Evolutionary conservation across 2,888 invertebrate genomes (phyloP).

Genomic region (Thelaira solivaga): DNA sequence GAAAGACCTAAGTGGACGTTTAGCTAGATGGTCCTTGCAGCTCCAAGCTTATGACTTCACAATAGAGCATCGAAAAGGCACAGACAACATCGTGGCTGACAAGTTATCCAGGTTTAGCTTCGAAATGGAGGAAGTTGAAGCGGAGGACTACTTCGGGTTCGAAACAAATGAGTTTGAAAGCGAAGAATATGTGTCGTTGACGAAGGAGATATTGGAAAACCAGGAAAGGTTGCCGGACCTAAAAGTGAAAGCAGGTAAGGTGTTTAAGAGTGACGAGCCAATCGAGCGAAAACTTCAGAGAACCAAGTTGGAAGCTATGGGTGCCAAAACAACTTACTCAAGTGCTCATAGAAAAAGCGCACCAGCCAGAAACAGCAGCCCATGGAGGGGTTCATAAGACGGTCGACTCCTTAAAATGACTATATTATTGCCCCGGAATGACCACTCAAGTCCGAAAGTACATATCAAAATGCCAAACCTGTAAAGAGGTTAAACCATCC

Average conservation of each 20-base stretch:
- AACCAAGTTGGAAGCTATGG: not conserved
- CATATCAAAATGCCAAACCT: not conserved
- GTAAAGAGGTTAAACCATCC: not conserved
- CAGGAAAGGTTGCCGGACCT: slow-evolving; percentile 11
- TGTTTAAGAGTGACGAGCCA: not conserved
- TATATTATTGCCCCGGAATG: slow-evolving; percentile 9
- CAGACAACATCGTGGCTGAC: slow-evolving; percentile 6
- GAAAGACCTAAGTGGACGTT: not conserved
- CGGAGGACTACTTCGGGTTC: not conserved
- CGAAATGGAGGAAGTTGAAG: not conserved
- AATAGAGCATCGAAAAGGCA: slow-evolving; percentile 12
- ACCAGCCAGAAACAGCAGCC: not conserved
- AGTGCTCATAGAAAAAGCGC: not conserved
- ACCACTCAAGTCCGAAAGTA: not conserved
- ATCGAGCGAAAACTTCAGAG: not conserved
- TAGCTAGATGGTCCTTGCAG: slow-evolving; percentile 19
- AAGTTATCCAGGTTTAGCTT: not conserved
- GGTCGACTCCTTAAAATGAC: no score
- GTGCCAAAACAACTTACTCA: not conserved
- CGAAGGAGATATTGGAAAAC: not conserved
- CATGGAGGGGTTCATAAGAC: not conserved
- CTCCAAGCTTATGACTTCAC: not conserved
- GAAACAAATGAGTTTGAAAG: slow-evolving; percentile 47
- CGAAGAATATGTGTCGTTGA: not conserved
- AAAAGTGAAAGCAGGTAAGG: slow-evolving; percentile 18